Percentiles rank a stretch among this genome's conserved stretches.
phyloP scores from a whole-genome alignment of 2,888 invertebrate genomes.

The Leistus spinibarbis region DNA sequence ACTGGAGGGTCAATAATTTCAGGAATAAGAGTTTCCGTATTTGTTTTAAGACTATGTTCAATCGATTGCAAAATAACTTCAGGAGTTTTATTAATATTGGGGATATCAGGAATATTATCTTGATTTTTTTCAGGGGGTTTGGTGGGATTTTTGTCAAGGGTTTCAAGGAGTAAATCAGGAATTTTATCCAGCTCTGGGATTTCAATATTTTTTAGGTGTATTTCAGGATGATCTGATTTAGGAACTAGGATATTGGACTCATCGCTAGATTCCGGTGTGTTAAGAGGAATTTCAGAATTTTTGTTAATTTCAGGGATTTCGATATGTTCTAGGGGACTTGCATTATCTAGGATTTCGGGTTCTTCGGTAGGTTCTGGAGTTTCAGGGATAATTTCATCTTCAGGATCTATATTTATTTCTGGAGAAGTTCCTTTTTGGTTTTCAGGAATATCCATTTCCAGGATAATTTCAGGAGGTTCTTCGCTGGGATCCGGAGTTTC shows the following conservation, averaged over 20 bases:
- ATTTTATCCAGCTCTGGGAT: not conserved
- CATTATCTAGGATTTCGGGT: not conserved
- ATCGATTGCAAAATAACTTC: not conserved
- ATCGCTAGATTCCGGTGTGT: not conserved
- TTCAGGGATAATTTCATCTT: constrained; percentile 2
- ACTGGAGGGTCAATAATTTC: not conserved
- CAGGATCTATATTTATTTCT: not conserved
- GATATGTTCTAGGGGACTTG: too few relatives aligned
- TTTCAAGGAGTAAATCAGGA: not conserved
- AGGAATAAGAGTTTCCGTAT: not conserved
- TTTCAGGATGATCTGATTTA: not conserved
- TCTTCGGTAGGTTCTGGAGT: not conserved
- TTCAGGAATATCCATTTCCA: not conserved
- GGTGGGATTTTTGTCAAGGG: not conserved
- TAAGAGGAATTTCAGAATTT: not conserved
- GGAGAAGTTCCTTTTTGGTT: not conserved
- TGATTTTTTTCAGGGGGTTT: not conserved
- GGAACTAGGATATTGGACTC: not conserved
- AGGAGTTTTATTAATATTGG: not conserved
- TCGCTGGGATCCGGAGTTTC: not conserved
- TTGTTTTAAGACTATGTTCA: not conserved
- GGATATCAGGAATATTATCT: not conserved
- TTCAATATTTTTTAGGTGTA: not conserved
- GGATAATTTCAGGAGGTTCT: not conserved
- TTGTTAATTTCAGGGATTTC: not conserved